A percentile compares a stretch with the other conserved stretches of the same genome.
Conservation (phyloP, 1,140 invertebrate species). For the Andricus grossulariae region DNA sequence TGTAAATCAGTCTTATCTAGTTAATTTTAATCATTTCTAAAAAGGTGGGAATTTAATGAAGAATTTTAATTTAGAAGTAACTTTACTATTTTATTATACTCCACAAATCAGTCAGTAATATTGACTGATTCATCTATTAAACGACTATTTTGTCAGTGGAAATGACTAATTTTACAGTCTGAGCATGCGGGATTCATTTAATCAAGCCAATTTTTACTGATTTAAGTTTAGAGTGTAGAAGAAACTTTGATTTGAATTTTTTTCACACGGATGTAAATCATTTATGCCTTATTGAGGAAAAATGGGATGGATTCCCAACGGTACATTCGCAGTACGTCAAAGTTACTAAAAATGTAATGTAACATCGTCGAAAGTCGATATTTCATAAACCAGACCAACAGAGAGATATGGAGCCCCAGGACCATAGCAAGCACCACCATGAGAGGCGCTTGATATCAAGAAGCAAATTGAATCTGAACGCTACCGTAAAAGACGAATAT, state of each 20-base stretch:
- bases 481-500: slow-evolving; percentile 65
- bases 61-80: no score
- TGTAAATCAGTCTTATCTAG: no score
- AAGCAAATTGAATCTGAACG: slow-evolving; percentile 65
- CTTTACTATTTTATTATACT: no score
- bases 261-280: neutral
- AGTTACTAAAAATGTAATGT: slow-evolving; percentile 55
- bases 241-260: slow-evolving; percentile 17
- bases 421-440: slow-evolving; percentile 37
- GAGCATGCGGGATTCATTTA: no score
- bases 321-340: slow-evolving; percentile 51
- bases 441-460: slow-evolving; percentile 59
- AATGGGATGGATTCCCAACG: slow-evolving; percentile 35
- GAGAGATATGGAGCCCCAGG: slow-evolving; percentile 40
- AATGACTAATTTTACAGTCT: no score
- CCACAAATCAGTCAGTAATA: no score
- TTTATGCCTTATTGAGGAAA: neutral
- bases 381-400: slow-evolving; percentile 47
- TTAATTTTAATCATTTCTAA: no score
- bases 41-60: no score
- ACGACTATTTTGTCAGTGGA: no score
- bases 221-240: neutral
- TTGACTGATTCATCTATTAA: no score
- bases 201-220: no score
- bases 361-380: slow-evolving; percentile 42